Conservation (phyloP, 2,888 invertebrate genomes). For the Lutraria lutraria region DNA sequence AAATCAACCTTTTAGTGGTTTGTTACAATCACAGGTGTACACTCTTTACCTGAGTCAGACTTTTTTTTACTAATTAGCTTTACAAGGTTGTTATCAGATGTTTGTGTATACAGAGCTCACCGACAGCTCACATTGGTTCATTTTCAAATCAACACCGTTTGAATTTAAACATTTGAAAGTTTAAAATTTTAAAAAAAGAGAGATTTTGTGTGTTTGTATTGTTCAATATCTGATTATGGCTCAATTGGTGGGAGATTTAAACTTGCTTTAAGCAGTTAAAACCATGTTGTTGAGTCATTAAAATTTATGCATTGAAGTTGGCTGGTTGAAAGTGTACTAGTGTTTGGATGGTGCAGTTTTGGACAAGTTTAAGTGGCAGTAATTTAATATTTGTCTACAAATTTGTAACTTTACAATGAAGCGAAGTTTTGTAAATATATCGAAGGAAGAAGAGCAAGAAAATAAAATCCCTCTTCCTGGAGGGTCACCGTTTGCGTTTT, state of each 20-base stretch:
- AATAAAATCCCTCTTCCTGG: constrained; percentile 23
- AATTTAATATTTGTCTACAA: neutral
- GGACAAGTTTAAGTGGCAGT: neutral
- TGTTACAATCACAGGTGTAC: neutral
- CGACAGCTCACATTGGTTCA: neutral
- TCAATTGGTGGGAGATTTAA: neutral
- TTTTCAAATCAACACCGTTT: neutral
- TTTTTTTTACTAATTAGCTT: constrained; percentile 2
- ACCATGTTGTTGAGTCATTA: neutral
- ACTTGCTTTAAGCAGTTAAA: neutral
- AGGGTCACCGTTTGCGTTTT: constrained; percentile 60
- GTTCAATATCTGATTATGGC: neutral
- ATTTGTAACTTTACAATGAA: constrained; percentile 46
- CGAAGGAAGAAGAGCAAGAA: constrained; percentile 47
- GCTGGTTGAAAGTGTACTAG: constrained; percentile 15
- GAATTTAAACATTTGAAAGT: constrained; percentile 12
- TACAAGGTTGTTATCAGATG: neutral
- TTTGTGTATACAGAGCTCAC: neutral
- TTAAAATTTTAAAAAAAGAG: neutral
- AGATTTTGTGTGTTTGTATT: neutral
- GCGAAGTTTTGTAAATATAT: constrained; percentile 49
- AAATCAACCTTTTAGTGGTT: neutral
- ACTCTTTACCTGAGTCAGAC: neutral
- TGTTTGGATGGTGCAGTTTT: neutral
- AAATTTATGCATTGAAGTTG: neutral